Percentiles rank a stretch among this genome's conserved stretches.
Conservation (phyloP, 2,888 invertebrate species). For the Augochlorella aurata region DNA sequence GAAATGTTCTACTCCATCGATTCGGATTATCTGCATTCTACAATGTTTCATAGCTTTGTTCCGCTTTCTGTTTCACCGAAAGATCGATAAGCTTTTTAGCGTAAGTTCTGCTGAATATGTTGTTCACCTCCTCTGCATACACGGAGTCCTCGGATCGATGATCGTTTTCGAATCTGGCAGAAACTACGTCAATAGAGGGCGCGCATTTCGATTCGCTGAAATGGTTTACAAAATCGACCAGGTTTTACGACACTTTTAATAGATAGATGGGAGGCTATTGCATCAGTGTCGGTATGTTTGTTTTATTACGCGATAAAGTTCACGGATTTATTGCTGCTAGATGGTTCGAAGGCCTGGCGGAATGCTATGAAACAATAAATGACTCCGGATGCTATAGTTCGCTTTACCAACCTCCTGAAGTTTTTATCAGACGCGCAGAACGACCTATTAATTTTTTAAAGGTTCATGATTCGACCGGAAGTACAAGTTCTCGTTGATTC, state of each 20-base stretch:
- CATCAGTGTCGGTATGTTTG: not conserved
- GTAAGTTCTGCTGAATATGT: not conserved
- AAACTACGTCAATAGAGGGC: not conserved
- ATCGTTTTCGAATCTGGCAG: not conserved
- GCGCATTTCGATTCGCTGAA: not conserved
- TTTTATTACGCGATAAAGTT: conserved; percentile 6
- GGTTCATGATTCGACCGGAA: not conserved
- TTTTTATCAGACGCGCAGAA: not conserved
- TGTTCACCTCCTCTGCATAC: not conserved
- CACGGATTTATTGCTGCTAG: not conserved
- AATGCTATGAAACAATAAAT: not conserved
- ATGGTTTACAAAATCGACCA: not conserved
- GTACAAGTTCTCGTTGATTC: not conserved
- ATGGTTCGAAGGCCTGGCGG: not conserved
- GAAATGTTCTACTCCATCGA: not conserved
- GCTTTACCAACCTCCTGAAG: not conserved
- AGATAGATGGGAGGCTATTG: not conserved
- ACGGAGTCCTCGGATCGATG: not conserved
- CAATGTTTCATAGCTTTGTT: not conserved
- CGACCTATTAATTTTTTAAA: not conserved
- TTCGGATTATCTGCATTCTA: not conserved
- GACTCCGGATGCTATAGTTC: not conserved
- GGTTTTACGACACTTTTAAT: not conserved
- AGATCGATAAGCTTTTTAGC: not conserved
- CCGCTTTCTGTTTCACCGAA: not conserved